Base-by-base conservation (phyloP, 2,888 invertebrate genomes). In the Trachelus stipa region DNA sequence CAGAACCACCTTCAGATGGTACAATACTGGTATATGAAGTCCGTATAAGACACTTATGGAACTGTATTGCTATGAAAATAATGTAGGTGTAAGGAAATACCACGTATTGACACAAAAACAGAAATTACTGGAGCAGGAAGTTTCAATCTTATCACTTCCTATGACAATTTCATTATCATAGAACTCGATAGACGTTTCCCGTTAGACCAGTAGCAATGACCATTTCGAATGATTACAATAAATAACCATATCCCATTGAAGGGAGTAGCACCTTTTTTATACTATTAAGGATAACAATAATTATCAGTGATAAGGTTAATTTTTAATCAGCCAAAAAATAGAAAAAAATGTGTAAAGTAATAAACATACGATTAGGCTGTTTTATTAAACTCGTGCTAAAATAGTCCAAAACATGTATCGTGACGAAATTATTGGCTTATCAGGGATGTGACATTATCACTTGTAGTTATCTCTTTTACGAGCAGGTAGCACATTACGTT, bases 61-160 rank as follows among this genome's bases (percentile, higher is more conserved):
- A 37, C 37, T 37, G 12, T 12, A 37, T 15, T 37, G 12, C 37
- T 37, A 37, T 4, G 12, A 12, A 12, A 12, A 37, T 12, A 12
- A 37, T 4, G 15, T 40, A 15, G 15, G 6, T 40, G 15, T 6
- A 12, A 40, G 15, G 6, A 40, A 40, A 40, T 15, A 15, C 40
- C 15, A 56, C 9, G 9, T 23, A 23, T 56, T 23, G 2, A 56
- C 23, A 23, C 1, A 56, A 6, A 56, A 56, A 23, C 40, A 23
- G 6, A 23, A 56, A 56, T 56, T 9, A 76, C 73, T 71, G 76
- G 30, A 69, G 81, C 86, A 84, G 87, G 87, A 88, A 87, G 86
- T 83, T 88, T 84, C 85, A 85, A 87, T 87, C 86, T 87, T 86
- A 85, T 87, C 87, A 79, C 79, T 79, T 56, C 23, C 40, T 56